A percentile compares a stretch with the other conserved stretches of the same genome.
Conservation (phyloP, 2,113 vertebrate genomes). For the Pogonocichla stellata region DNA sequence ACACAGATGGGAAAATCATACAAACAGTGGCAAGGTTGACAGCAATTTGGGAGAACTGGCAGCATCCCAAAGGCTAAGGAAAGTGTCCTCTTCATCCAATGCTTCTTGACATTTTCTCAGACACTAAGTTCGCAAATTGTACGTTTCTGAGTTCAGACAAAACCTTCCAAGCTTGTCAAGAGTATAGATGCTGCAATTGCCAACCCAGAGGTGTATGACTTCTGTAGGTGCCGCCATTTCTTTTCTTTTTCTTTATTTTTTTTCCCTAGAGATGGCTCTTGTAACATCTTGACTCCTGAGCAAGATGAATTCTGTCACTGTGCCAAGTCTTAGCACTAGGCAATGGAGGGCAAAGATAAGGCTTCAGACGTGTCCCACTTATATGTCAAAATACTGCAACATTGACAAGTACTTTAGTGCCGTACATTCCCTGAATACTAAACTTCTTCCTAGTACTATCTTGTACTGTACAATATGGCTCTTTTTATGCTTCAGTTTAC, state of each 20-base stretch:
- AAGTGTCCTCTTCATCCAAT: not conserved
- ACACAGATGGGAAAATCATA: constrained; percentile 15
- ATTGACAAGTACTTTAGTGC: constrained; percentile 43
- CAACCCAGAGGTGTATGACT: not conserved
- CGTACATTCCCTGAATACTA: constrained; percentile 15
- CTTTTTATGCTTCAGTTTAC: not conserved
- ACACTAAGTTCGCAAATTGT: not conserved
- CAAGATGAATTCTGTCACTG: constrained; percentile 38
- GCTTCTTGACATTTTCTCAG: constrained; percentile 12
- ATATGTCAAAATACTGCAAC: constrained; percentile 44
- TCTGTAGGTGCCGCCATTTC: not conserved
- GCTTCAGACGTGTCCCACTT: constrained; percentile 47
- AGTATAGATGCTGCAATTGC: not conserved
- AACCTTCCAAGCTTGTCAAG: not conserved
- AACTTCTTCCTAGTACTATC: not conserved
- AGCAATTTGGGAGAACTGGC: constrained; percentile 6
- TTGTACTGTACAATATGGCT: not conserved
- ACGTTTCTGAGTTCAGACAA: constrained; percentile 7
- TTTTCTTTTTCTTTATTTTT: not conserved
- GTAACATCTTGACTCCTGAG: constrained; percentile 26
- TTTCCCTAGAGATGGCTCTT: not conserved
- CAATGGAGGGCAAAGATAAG: constrained; percentile 41
- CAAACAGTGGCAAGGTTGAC: not conserved
- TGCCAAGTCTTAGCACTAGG: constrained; percentile 15
- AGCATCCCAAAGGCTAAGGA: not conserved